phyloP scores from a whole-genome alignment of 2,888 invertebrate genomes.

The Dryocosmus kuriphilus region DNA sequence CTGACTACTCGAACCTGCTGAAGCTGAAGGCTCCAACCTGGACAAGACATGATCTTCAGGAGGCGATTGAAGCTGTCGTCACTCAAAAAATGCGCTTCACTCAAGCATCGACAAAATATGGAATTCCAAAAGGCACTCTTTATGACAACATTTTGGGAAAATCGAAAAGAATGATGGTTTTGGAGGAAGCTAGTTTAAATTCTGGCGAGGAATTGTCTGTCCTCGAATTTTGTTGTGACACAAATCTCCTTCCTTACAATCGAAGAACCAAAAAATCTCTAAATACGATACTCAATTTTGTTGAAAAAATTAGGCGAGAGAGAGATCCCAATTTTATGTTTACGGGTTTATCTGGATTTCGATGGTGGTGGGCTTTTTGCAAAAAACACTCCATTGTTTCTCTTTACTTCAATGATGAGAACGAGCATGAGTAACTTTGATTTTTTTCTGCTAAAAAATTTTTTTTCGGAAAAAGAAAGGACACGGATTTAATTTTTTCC shows the following conservation, averaged over 20 bases:
- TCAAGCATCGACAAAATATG: slow-evolving; percentile 85
- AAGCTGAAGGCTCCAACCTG: slow-evolving; percentile 88
- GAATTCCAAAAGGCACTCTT: slow-evolving; percentile 87
- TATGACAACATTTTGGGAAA: slow-evolving; percentile 89
- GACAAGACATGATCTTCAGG: slow-evolving; percentile 86
- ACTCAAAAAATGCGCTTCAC: slow-evolving; percentile 88
- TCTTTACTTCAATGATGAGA: slow-evolving; percentile 79
- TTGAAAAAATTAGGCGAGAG: slow-evolving; percentile 82
- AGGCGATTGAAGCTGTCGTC: slow-evolving; percentile 87
- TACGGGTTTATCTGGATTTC: slow-evolving; percentile 85
- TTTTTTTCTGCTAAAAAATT: background rate
- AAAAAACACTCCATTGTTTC: slow-evolving; percentile 88
- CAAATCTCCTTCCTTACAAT: slow-evolving; percentile 84
- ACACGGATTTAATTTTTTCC: no score
- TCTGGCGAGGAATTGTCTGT: slow-evolving; percentile 83
- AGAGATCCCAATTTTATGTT: slow-evolving; percentile 84
- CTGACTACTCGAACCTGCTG: slow-evolving; percentile 83
- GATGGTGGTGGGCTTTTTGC: slow-evolving; percentile 92
- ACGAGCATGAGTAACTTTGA: slow-evolving; percentile 75
- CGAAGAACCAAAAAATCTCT: slow-evolving; percentile 85
- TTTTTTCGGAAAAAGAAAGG: background rate
- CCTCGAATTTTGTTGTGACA: slow-evolving; percentile 87
- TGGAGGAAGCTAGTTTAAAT: slow-evolving; percentile 84
- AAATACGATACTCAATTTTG: slow-evolving; percentile 82
- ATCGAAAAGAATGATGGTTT: slow-evolving; percentile 86